Conservation (phyloP, 2,113 vertebrate species). For the Sinocyclocheilus anophthalmus region DNA sequence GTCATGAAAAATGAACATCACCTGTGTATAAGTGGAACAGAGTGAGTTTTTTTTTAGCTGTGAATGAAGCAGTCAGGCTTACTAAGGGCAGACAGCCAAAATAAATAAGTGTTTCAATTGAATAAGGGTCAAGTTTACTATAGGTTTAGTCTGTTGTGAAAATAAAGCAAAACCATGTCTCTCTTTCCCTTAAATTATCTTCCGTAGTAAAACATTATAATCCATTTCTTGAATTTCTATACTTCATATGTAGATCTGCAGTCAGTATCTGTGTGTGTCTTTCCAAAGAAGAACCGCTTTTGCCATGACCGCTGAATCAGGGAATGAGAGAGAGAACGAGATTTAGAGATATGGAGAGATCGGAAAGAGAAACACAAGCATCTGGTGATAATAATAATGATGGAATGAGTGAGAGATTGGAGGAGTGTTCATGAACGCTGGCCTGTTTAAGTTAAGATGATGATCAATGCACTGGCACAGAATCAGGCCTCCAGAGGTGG, state of each 20-base stretch:
- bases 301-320: slow-evolving; percentile 44
- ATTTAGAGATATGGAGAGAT: slow-evolving; percentile 15
- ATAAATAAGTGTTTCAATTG: not conserved
- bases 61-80: slow-evolving; percentile 31
- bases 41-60: not conserved
- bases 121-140: slow-evolving; percentile 18
- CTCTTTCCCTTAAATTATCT: not conserved
- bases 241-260: slow-evolving; percentile 2
- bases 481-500: slow-evolving; percentile 46
- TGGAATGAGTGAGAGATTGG: slow-evolving; percentile 27
- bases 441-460: slow-evolving; percentile 57
- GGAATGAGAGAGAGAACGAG: not conserved
- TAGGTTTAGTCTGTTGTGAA: slow-evolving; percentile 2
- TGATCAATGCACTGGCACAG: slow-evolving; percentile 63
- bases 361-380: slow-evolving; percentile 14
- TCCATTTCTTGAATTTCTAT: slow-evolving; percentile 12
- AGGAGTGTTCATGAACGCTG: slow-evolving; percentile 20
- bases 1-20: not conserved
- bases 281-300: not conserved
- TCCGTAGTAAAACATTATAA: not conserved
- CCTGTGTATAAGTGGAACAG: not conserved
- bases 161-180: slow-evolving; percentile 8
- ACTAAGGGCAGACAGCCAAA: slow-evolving; percentile 39
- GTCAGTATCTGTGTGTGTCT: slow-evolving; percentile 5
- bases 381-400: slow-evolving; percentile 35